phyloP scores from a whole-genome alignment of 1,140 invertebrate species.

The Drosophila seguyi region DNA sequence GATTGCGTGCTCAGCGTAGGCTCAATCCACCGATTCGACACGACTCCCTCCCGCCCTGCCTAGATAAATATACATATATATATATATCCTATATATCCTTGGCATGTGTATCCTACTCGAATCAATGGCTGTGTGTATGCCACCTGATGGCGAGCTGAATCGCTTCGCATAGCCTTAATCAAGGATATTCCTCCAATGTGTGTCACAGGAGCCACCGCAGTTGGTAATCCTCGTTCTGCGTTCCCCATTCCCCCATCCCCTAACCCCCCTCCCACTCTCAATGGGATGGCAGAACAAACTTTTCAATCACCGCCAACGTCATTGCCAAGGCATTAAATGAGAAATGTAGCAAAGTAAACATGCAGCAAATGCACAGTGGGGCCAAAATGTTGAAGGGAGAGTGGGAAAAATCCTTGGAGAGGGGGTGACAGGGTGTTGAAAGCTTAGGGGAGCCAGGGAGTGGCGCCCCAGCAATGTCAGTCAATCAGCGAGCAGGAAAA shows the following conservation, averaged over 20 bases:
- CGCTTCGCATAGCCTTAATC: constrained; percentile 16
- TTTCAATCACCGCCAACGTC: constrained; percentile 74
- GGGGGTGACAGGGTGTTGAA: not conserved
- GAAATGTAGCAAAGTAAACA: constrained; percentile 72
- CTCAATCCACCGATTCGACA: constrained; percentile 25
- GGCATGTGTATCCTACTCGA: not conserved
- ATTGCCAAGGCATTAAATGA: constrained; percentile 73
- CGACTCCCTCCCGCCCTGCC: not conserved
- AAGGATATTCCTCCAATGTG: constrained; percentile 16
- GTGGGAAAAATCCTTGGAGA: not conserved
- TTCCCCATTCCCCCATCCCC: too few relatives aligned
- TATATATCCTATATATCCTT: not conserved
- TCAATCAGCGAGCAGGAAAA: constrained; percentile 63
- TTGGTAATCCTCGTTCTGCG: not conserved
- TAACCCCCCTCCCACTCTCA: not conserved
- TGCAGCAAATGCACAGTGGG: constrained; percentile 52
- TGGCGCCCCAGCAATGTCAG: constrained; percentile 34
- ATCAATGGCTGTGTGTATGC: constrained; percentile 1
- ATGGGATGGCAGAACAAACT: constrained; percentile 59
- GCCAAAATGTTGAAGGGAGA: not conserved
- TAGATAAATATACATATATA: constrained; percentile 1
- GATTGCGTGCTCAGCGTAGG: constrained; percentile 63
- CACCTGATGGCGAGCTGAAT: constrained; percentile 19
- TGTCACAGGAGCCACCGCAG: constrained; percentile 28
- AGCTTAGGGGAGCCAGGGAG: not conserved